Base-by-base conservation (phyloP, 2,113 vertebrate genomes). In the Ailuropoda melanoleuca region DNA sequence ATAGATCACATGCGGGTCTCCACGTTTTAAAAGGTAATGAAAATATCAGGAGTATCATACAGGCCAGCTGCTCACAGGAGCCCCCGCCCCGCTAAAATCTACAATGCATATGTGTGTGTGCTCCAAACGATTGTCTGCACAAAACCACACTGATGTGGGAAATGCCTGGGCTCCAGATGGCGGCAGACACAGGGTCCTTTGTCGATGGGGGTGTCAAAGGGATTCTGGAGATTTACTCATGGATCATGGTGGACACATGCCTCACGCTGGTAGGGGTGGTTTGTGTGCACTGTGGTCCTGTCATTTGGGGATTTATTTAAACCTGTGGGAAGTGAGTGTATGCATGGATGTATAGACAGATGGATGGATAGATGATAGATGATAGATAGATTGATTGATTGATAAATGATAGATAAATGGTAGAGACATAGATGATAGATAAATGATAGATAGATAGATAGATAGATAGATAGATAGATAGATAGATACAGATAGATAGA, bases 221-320 rank as follows among this genome's bases (percentile, higher is more conserved):
- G 6, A 7, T 6, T 18, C 7, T 34, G 39, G 6, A 18, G 43
- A 37, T 26, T 48, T 6, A 4, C 1, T 19, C 31, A 29, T 0
- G 0, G 9, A 11, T 50, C 8, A 1, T 8, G 43, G 23, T 23
- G 26, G 14, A 26, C 56, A 21, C 64, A 19, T 2, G 12, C 6
- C 6, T 6, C 0, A 6, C 55, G 29, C 1, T 34, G 31, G 26
- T 6, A 12, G 0, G 6, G 8, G 23, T 29, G 53, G 58, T 10
- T 14, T 26, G 48, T 3, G 1, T 17, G 4, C 10, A n/a, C 4
- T 0, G 4, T 2, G 23, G 17, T 43, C n/a, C 39, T 37, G 4
- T 74, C 14, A 12, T n/a, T 4, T 56, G 31, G 10, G 4, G 6
- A 26, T n/a, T 92, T 46, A 83, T n/a, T 58, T 31, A 53, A 80